These are phyloP conservation scores for Psilopogon haemacephalus DNA, from an alignment of 2,113 vertebrate genomes.

Conservation along the genomic window DNA sequence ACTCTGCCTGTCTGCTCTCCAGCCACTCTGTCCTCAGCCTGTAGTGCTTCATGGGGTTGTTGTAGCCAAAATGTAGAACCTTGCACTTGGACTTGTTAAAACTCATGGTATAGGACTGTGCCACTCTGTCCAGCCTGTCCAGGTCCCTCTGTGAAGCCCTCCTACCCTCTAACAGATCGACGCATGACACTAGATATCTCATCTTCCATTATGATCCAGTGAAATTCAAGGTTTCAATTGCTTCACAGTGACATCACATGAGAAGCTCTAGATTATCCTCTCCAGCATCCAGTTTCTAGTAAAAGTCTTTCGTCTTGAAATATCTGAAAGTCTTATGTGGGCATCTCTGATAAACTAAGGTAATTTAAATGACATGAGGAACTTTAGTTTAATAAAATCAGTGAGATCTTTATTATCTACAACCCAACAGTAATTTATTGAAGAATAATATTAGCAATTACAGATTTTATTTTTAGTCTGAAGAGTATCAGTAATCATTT, in stretches of 20 bases:
- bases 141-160: no score
- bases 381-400: not conserved
- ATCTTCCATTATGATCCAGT: not conserved
- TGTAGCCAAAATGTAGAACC: no score
- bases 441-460: not conserved
- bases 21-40: no score
- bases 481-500: not conserved
- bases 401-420: not conserved
- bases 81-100: no score
- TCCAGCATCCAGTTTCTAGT: not conserved
- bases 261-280: not conserved
- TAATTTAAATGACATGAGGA: not conserved
- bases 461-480: not conserved
- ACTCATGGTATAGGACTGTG: no score
- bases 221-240: not conserved
- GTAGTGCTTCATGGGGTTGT: no score
- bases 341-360: not conserved
- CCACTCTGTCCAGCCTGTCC: no score
- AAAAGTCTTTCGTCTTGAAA: not conserved
- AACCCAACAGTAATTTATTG: not conserved
- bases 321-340: rapidly evolving
- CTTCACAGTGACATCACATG: not conserved
- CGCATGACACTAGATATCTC: no score
- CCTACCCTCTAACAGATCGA: no score
- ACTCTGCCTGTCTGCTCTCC: no score